Base-by-base conservation (phyloP, 1,140 invertebrate genomes). In the Dendroctonus ponderosae region DNA sequence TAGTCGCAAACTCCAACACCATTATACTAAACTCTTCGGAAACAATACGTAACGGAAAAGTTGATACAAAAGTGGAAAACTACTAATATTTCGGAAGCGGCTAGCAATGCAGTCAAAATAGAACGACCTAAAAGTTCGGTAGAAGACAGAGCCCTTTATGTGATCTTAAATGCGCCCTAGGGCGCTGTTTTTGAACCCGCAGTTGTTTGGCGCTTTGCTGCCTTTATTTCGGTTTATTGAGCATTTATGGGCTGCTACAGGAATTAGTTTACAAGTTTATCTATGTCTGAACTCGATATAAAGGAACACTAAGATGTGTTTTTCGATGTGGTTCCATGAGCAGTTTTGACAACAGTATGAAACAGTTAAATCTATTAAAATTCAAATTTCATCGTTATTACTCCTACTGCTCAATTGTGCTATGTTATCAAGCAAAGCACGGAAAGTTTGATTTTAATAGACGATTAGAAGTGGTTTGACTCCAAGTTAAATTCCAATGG, bases 151-250 rank as follows among this genome's bases (percentile, higher is more conserved):
- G 39, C 56, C 63, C 54, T 59, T 66, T 66, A 66, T 66, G 63
- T 39, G 63, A 66, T 48, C 54, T 52, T 59, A 66, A 66, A 66
- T 58, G 63, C 63, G 63, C 63, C 63, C 63, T 59, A 40, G 63
- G 63, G 63, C 56, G 50, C 49, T 39, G 63, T 66, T 66, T 59
- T 66, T 52, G 63, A 51, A 43, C 12, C 41, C 48, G 39, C 62
- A 64, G 52, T 64, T 59, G 63, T 66, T 66, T 59, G 63, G 54
- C 63, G 52, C 48, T 66, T 66, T 40, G 15, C 39, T 37, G 9
- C 48, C 48, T 53, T 51, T 50, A 66, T 59, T 64, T 52, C 63
- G 37, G 63, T 66, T 66, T 66, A 66, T 66, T 51, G 56, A 12
- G 63, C 56, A 52, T 59, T 64, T 66, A 66, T 66, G 56, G 63